A percentile compares a stretch with the other conserved stretches of the same genome.
Conservation (phyloP, 1,140 invertebrate genomes). For the Neodiprion lecontei region DNA sequence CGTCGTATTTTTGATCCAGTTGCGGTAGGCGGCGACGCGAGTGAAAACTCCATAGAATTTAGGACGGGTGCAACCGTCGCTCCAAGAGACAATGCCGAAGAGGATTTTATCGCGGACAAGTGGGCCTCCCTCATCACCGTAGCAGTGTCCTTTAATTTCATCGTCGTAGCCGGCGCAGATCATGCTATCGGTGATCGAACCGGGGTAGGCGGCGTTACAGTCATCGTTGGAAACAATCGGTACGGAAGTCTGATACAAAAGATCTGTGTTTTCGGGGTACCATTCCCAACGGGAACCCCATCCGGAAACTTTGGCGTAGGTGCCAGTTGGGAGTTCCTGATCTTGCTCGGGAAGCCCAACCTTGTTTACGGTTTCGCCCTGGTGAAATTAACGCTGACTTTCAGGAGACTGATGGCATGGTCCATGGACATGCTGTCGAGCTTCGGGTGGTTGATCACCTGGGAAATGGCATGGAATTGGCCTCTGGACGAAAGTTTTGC, state of each 20-base stretch:
- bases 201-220: slow-evolving; percentile 35
- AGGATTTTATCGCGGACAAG: slow-evolving; percentile 53
- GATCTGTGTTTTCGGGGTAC: slow-evolving; percentile 16
- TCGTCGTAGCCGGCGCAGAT: slow-evolving; percentile 58
- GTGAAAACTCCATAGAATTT: slow-evolving; percentile 66
- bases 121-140: slow-evolving; percentile 61
- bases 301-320: slow-evolving; percentile 19
- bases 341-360: slow-evolving; percentile 28
- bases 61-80: slow-evolving; percentile 61
- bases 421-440: slow-evolving; percentile 58
- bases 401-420: slow-evolving; percentile 67
- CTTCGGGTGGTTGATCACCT: slow-evolving; percentile 56
- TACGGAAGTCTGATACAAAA: slow-evolving; percentile 32
- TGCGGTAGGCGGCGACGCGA: slow-evolving; percentile 52
- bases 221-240: slow-evolving; percentile 32
- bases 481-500: slow-evolving; percentile 46
- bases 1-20: slow-evolving; percentile 42
- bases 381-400: slow-evolving; percentile 38
- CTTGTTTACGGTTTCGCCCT: slow-evolving; percentile 23
- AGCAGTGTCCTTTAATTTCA: slow-evolving; percentile 62
- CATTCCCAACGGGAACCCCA: not conserved
- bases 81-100: slow-evolving; percentile 67
- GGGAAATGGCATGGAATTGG: slow-evolving; percentile 42
- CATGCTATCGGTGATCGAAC: slow-evolving; percentile 37
- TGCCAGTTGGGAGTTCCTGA: not conserved